These are phyloP conservation scores for Chaetophractus vellerosus DNA, from an alignment of 2,797 vertebrate genomes.

Conservation along the genomic window DNA sequence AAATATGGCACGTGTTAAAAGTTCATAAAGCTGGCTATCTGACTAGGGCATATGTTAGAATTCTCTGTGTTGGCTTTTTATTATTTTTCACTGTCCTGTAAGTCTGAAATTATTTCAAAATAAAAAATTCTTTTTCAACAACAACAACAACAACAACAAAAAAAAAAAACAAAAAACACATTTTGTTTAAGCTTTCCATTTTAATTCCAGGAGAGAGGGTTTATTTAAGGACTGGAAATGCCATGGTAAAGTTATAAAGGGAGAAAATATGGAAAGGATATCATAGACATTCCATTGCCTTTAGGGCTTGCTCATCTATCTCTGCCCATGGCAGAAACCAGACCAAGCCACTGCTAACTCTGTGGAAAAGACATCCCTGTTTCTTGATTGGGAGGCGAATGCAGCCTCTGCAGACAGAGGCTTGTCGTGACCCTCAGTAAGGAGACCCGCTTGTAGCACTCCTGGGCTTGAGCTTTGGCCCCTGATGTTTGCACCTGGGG, in stretches of 20 bases:
- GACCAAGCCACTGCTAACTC: background rate
- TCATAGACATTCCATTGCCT: background rate
- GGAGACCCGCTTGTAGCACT: background rate
- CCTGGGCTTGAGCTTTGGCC: background rate
- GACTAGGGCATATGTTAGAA: too few species aligned
- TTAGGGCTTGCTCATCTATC: background rate
- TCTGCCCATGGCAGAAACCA: background rate
- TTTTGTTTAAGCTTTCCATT: background rate
- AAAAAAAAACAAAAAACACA: too few species aligned
- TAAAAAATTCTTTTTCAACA: too few species aligned
- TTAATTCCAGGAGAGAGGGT: background rate
- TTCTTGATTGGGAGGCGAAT: background rate
- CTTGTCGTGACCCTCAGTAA: background rate
- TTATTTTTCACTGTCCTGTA: too few species aligned
- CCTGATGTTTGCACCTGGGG: background rate
- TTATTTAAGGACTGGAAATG: background rate
- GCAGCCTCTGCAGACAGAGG: background rate
- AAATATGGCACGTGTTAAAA: too few species aligned
- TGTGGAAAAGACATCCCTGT: background rate
- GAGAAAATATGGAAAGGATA: background rate
- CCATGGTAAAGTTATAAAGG: background rate
- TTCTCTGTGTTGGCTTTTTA: too few species aligned
- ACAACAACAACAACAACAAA: too few species aligned
- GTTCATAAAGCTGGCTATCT: too few species aligned
- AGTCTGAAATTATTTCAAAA: too few species aligned